Evolutionary conservation across 2,113 vertebrate species (phyloP).

Genomic region (Struthio camelus): DNA sequence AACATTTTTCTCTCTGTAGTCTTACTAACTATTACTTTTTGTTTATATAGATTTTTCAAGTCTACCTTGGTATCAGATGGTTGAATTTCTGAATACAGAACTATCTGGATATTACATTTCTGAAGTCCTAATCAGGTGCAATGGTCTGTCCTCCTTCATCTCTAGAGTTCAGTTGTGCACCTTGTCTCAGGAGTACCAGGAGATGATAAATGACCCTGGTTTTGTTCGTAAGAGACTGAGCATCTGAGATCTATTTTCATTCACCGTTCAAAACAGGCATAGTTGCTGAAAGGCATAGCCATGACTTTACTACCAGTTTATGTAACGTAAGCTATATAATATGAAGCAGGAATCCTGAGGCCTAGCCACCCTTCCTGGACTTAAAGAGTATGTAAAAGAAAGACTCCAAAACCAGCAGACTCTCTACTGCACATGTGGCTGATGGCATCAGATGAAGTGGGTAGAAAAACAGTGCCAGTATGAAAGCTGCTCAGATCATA

Average conservation of each 20-base stretch:
- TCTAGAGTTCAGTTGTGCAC: not conserved
- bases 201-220: not conserved
- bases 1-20: not conserved
- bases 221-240: not conserved
- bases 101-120: not conserved
- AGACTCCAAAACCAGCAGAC: not conserved
- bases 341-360: not conserved
- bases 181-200: not conserved
- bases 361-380: not conserved
- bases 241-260: not conserved
- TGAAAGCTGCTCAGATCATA: rapidly evolving
- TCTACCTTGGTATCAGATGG: not conserved
- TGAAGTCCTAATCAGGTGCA: not conserved
- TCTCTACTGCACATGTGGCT: not conserved
- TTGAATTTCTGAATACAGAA: not conserved
- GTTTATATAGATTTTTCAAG: not conserved
- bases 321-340: not conserved
- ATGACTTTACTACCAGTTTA: slow-evolving; percentile 1
- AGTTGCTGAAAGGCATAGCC: not conserved
- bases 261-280: not conserved
- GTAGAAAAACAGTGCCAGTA: not conserved
- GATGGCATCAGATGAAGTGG: not conserved
- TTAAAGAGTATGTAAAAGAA: not conserved
- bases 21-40: not conserved
- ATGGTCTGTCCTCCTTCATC: not conserved